phyloP scores from a whole-genome alignment of 2,888 invertebrate species.

The Lasioglossum marginatum region DNA sequence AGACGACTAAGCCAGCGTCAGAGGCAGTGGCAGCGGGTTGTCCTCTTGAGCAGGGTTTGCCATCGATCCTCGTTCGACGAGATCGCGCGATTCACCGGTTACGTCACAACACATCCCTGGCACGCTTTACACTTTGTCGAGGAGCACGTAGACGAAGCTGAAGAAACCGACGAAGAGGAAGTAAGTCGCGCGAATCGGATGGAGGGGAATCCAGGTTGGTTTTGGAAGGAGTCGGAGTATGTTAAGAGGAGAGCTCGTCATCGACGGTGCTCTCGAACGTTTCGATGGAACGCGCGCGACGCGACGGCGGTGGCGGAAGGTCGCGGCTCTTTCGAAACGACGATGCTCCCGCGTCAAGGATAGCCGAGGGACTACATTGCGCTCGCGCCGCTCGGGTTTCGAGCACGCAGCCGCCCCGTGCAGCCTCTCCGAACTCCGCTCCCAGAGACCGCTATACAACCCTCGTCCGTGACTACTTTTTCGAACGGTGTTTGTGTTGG shows the following conservation, averaged over 20 bases:
- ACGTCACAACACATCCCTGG: slow-evolving; percentile 39
- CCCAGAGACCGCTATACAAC: slow-evolving; percentile 18
- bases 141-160: not conserved
- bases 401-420: slow-evolving; percentile 80
- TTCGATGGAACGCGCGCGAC: slow-evolving; percentile 45
- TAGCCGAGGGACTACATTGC: slow-evolving; percentile 82
- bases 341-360: slow-evolving; percentile 82
- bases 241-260: slow-evolving; percentile 11
- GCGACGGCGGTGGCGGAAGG: slow-evolving; percentile 46
- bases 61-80: not conserved
- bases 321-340: slow-evolving; percentile 72
- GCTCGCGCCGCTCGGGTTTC: slow-evolving; percentile 80
- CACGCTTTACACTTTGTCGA: not conserved
- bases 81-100: slow-evolving; percentile 47
- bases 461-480: slow-evolving; percentile 37
- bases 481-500: not conserved
- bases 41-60: slow-evolving; percentile 7
- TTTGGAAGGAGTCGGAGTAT: not conserved
- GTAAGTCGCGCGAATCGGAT: not conserved
- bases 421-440: slow-evolving; percentile 54
- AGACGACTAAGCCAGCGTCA: slow-evolving; percentile 8
- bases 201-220: not conserved
- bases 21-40: not conserved
- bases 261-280: slow-evolving; percentile 29
- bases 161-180: not conserved